Percentiles rank a stretch among this genome's conserved stretches.
These are phyloP conservation scores for Fregata magnificens DNA, from an alignment of 2,113 vertebrate species.

Conservation along the genomic window DNA sequence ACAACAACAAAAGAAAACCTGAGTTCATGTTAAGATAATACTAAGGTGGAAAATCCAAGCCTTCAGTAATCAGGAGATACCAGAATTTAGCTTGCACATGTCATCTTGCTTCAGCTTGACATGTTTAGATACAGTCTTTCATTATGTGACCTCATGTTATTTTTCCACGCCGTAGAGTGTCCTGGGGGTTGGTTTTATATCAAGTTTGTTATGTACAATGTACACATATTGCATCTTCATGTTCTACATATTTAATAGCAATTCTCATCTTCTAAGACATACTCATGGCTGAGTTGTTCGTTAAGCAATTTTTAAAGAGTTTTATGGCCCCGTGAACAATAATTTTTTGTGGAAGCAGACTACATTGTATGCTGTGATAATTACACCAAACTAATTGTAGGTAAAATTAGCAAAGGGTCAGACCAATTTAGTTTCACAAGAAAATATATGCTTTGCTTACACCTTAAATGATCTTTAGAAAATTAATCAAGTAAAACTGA, in stretches of 20 bases:
- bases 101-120: background rate
- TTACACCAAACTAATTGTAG: slow-evolving; percentile 78
- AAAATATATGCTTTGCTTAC: slow-evolving; percentile 67
- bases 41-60: background rate
- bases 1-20: background rate
- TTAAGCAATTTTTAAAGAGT: slow-evolving; percentile 77
- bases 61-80: background rate
- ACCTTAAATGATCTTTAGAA: slow-evolving; percentile 65
- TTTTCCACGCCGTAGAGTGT: rapidly evolving
- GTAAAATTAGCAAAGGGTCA: slow-evolving; percentile 73
- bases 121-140: background rate
- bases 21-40: background rate
- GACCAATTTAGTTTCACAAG: slow-evolving; percentile 56
- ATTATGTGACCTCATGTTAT: background rate
- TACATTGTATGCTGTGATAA: slow-evolving; percentile 72
- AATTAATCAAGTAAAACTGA: slow-evolving; percentile 56
- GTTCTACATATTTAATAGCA: slow-evolving; percentile 44
- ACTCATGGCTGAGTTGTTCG: slow-evolving; percentile 70
- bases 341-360: slow-evolving; percentile 74
- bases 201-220: background rate
- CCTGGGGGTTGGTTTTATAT: background rate
- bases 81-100: background rate
- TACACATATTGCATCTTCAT: background rate
- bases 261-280: slow-evolving; percentile 56
- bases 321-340: slow-evolving; percentile 73